Evolutionary conservation across 2,797 vertebrate species (phyloP).

Genomic region (Notoglanidium macrostoma): DNA sequence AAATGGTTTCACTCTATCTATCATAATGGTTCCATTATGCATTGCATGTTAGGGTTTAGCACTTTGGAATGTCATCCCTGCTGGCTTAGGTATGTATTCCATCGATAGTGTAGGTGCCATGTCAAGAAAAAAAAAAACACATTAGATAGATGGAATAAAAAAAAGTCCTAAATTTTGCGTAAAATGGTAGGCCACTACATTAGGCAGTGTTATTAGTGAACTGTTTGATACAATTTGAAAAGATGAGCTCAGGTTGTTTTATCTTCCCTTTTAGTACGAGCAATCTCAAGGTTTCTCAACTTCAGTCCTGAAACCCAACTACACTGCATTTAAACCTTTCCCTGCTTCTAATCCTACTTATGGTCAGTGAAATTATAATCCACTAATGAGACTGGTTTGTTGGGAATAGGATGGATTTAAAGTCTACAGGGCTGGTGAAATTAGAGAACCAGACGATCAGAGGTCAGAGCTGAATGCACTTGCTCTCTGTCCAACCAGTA

Average conservation of each 20-base stretch:
- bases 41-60: constrained; percentile 16
- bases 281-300: not conserved
- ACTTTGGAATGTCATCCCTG: constrained; percentile 35
- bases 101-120: constrained; percentile 34
- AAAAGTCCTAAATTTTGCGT: constrained; percentile 57
- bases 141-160: constrained; percentile 59
- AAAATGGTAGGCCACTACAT: constrained; percentile 3
- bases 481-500: not conserved
- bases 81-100: constrained; percentile 47
- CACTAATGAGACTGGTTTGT: not conserved
- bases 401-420: not conserved
- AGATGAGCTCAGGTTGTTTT: not conserved
- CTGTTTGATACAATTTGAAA: not conserved
- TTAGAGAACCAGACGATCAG: not conserved
- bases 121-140: constrained; percentile 47
- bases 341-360: not conserved
- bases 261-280: not conserved
- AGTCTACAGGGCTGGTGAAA: too few relatives aligned
- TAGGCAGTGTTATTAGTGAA: not conserved
- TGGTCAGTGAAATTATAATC: not conserved
- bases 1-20: constrained; percentile 42
- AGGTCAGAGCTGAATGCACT: not conserved
- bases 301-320: not conserved
- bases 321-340: not conserved
- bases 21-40: constrained; percentile 41